phyloP scores from a whole-genome alignment of 2,797 vertebrate genomes.

The Acanthurus leucopareius region DNA sequence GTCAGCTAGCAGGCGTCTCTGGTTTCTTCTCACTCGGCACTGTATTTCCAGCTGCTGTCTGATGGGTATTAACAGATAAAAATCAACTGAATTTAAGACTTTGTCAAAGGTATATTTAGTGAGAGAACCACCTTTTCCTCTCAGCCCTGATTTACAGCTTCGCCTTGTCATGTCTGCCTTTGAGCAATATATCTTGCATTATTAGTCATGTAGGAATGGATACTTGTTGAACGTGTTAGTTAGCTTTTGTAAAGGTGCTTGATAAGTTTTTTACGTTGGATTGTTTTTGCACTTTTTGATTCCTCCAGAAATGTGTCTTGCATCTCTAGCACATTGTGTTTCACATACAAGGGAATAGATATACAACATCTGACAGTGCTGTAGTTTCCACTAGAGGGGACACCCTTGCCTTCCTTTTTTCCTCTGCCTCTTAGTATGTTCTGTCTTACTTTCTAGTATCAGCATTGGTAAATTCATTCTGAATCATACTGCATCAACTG shows the following conservation, averaged over 20 bases:
- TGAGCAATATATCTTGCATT: neutral
- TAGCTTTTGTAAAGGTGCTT: neutral
- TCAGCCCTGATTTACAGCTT: neutral
- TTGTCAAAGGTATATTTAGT: conserved; percentile 2
- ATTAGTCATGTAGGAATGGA: conserved; percentile 17
- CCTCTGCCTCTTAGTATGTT: neutral
- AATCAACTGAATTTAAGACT: conserved; percentile 30
- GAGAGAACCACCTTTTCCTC: conserved; percentile 4
- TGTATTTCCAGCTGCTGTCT: conserved; percentile 51
- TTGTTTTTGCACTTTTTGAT: neutral
- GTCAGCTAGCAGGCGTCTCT: conserved; percentile 45
- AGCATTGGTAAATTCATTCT: neutral
- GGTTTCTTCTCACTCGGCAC: conserved; percentile 24
- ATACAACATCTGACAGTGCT: neutral
- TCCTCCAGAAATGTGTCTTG: conserved; percentile 4
- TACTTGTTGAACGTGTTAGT: conserved; percentile 41
- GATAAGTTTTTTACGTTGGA: neutral
- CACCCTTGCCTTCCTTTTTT: neutral
- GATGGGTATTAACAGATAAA: conserved; percentile 23
- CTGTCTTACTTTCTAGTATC: neutral
- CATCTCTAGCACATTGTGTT: neutral
- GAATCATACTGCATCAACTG: neutral
- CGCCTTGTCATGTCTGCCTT: neutral
- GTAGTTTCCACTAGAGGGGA: neutral
- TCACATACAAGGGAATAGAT: conserved; percentile 9